Evolutionary conservation across 2,113 vertebrate genomes (phyloP).

Genomic region (Mellivora capensis): DNA sequence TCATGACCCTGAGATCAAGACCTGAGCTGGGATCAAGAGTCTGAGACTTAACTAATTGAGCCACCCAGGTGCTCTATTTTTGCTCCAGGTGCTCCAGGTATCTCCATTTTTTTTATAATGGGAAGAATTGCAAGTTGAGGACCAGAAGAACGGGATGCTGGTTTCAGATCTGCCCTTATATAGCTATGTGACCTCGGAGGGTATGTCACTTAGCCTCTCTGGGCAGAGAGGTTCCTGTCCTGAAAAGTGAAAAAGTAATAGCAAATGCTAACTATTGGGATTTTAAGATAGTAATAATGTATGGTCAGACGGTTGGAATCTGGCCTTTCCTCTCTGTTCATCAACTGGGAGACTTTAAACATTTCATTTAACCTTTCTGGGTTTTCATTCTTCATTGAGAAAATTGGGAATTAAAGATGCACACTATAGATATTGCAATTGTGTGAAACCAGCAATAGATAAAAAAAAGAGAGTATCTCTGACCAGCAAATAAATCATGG

Average conservation of each 20-base stretch:
- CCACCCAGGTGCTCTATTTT: background rate
- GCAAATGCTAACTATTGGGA: background rate
- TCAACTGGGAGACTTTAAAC: background rate
- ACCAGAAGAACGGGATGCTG: background rate
- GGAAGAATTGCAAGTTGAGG: background rate
- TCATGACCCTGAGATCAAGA: background rate
- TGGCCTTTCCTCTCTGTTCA: background rate
- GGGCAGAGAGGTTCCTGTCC: background rate
- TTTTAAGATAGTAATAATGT: background rate
- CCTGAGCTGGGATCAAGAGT: background rate
- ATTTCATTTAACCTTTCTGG: constrained; percentile 19
- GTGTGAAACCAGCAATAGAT: background rate
- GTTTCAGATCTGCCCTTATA: background rate
- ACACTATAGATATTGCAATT: background rate
- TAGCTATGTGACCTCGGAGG: background rate
- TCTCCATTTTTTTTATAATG: background rate
- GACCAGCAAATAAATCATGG: background rate
- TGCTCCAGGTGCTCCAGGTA: too few relatives aligned
- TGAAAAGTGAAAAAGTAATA: background rate
- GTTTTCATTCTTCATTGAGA: background rate
- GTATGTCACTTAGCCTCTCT: background rate
- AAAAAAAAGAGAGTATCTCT: background rate
- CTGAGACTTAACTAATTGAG: background rate
- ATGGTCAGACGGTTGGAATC: background rate
- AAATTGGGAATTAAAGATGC: background rate